Conservation (phyloP, 1,140 invertebrate species). For the Euura saliciscinereae region DNA sequence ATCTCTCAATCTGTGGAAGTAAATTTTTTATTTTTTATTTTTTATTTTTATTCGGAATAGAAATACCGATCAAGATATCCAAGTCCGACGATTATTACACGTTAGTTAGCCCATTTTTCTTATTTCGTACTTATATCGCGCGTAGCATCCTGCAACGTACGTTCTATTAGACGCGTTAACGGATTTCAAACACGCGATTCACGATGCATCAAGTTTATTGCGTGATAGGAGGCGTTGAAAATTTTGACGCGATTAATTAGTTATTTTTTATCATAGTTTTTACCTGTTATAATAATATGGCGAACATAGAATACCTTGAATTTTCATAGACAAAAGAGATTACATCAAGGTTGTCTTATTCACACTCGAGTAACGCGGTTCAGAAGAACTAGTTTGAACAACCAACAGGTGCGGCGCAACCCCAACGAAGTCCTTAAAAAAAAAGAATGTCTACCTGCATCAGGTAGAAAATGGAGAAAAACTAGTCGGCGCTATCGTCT, state of each 20-base stretch:
- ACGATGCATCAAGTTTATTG: background rate
- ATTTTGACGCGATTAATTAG: background rate
- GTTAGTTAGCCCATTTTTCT: background rate
- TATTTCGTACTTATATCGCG: too few species aligned
- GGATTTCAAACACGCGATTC: background rate
- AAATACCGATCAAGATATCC: too few species aligned
- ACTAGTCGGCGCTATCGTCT: background rate
- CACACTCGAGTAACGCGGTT: too few species aligned
- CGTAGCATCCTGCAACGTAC: too few species aligned
- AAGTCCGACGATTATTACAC: too few species aligned
- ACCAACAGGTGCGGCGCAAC: background rate
- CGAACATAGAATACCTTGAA: too few species aligned
- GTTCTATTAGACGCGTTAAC: too few species aligned
- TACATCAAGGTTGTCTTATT: too few species aligned
- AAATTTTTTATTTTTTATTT: background rate
- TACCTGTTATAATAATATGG: too few species aligned
- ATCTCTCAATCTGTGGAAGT: background rate
- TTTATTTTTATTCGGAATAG: background rate
- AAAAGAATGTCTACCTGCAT: background rate
- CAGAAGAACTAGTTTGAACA: conserved; percentile 1
- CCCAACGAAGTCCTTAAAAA: background rate
- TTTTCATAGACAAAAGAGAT: too few species aligned
- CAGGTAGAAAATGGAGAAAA: background rate
- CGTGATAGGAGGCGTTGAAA: background rate
- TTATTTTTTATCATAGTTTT: too few species aligned